A percentile compares a stretch with the other conserved stretches of the same genome.
Evolutionary conservation across 2,113 vertebrate genomes (phyloP).

Genomic region (Sebastes fasciatus): DNA sequence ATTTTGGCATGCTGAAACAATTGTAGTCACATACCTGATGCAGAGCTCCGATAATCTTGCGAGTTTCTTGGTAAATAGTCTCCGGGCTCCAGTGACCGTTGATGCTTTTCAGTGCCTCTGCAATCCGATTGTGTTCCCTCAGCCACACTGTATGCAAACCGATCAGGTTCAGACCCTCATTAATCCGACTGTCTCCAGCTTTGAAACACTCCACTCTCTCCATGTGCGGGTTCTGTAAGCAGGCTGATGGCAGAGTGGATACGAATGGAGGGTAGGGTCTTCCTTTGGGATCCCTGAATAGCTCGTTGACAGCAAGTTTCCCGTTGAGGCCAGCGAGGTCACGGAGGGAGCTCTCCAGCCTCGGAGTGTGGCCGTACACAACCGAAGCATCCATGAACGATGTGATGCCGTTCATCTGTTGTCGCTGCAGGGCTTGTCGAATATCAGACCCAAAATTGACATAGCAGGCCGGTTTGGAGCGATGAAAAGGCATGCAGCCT

Average conservation of each 20-base stretch:
- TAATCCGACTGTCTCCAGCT: conserved; percentile 91
- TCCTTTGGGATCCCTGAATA: conserved; percentile 80
- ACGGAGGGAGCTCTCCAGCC: conserved; percentile 81
- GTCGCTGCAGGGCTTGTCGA: conserved; percentile 73
- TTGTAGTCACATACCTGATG: conserved; percentile 90
- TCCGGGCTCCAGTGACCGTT: conserved; percentile 91
- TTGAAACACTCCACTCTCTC: conserved; percentile 90
- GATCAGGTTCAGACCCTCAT: conserved; percentile 87
- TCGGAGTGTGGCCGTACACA: conserved; percentile 88
- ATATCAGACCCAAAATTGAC: conserved; percentile 36
- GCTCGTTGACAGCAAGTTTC: conserved; percentile 85
- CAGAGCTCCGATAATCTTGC: conserved; percentile 92
- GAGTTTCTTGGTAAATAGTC: conserved; percentile 90
- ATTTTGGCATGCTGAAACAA: background rate
- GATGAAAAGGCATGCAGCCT: conserved; percentile 90
- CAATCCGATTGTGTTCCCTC: conserved; percentile 94
- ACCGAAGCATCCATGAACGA: conserved; percentile 94
- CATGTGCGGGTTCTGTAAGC: conserved; percentile 68
- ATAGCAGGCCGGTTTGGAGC: conserved; percentile 88
- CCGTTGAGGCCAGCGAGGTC: conserved; percentile 87
- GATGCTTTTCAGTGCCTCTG: conserved; percentile 79
- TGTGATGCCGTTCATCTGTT: conserved; percentile 91
- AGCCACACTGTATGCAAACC: conserved; percentile 92
- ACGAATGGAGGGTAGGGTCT: conserved; percentile 87
- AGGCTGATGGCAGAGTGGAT: conserved; percentile 76